Evolutionary conservation across 2,113 vertebrate species (phyloP).

Genomic region (Oriolus oriolus): DNA sequence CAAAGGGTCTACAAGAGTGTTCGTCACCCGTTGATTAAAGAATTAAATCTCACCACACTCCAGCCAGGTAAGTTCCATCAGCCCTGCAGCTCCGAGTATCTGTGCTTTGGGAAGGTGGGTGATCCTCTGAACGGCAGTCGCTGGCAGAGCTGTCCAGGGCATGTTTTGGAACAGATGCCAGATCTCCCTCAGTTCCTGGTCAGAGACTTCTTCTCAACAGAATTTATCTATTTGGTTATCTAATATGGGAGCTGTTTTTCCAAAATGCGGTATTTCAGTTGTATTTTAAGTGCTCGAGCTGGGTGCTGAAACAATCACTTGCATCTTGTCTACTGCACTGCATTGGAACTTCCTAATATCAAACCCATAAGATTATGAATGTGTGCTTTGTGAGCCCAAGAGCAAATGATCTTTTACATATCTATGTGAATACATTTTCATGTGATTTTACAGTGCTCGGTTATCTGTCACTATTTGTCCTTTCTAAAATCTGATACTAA

Average conservation of each 20-base stretch:
- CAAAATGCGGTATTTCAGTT: neutral
- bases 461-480: neutral
- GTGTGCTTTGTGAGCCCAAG: neutral
- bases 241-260: neutral
- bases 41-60: neutral
- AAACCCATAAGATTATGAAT: neutral
- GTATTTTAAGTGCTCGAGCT: neutral
- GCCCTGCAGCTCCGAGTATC: neutral
- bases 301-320: neutral
- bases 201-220: neutral
- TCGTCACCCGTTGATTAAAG: neutral
- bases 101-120: neutral
- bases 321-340: neutral
- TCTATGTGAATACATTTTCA: slow-evolving; percentile 9
- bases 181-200: neutral
- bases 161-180: neutral
- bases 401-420: neutral
- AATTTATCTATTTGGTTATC: neutral
- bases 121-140: neutral
- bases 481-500: slow-evolving; percentile 43
- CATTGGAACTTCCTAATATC: neutral
- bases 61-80: neutral
- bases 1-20: neutral
- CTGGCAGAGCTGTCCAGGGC: neutral
- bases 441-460: slow-evolving; percentile 11